A percentile compares a stretch with the other conserved stretches of the same genome.
These are phyloP conservation scores for Lamellibrachia luymesi DNA, from an alignment of 1,140 invertebrate genomes.

Conservation along the genomic window DNA sequence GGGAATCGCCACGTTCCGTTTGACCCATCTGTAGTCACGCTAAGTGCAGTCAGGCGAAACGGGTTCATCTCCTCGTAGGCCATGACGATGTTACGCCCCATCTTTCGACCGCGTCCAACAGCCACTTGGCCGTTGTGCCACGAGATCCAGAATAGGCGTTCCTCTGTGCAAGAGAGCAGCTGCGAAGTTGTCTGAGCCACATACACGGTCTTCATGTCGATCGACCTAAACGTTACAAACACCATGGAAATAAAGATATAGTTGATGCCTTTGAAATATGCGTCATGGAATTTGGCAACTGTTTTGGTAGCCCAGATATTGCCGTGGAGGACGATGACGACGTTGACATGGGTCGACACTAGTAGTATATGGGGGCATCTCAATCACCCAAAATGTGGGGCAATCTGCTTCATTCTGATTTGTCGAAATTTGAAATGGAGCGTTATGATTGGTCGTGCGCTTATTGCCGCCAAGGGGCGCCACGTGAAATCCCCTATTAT, in stretches of 20 bases:
- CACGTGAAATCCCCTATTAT: too few relatives aligned
- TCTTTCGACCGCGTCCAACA: background rate
- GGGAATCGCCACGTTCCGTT: background rate
- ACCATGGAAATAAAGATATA: background rate
- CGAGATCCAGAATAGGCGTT: background rate
- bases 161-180: background rate
- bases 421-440: too few relatives aligned
- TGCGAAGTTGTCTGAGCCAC: background rate
- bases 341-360: too few relatives aligned
- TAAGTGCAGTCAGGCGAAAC: background rate
- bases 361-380: too few relatives aligned
- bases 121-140: background rate
- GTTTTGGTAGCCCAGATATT: too few relatives aligned
- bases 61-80: background rate
- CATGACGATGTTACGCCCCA: background rate
- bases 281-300: too few relatives aligned
- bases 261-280: too few relatives aligned
- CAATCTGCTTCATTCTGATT: too few relatives aligned
- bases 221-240: background rate
- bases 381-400: too few relatives aligned
- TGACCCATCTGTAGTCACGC: background rate
- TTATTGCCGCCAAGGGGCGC: too few relatives aligned
- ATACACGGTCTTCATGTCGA: background rate
- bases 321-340: too few relatives aligned
- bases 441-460: too few relatives aligned